Evolutionary conservation across 2,797 vertebrate species (phyloP).

Genomic region (Nasua narica): DNA sequence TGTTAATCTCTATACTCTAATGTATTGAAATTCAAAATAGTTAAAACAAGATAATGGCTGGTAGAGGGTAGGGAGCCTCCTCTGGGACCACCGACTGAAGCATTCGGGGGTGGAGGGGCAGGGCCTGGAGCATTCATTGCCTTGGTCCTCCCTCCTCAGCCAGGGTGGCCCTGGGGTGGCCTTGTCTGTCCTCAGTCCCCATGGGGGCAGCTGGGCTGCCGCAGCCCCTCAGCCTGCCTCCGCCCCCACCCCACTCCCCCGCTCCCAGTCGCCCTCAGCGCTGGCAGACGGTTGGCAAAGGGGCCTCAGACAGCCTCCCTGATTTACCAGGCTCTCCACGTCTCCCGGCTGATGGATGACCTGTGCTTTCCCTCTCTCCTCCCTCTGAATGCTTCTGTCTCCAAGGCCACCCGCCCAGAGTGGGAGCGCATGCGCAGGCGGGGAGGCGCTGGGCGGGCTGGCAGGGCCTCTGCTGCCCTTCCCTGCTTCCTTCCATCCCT

Average conservation of each 20-base stretch:
- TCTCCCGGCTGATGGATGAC: constrained; percentile 21
- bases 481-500: neutral
- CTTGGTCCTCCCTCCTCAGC: neutral
- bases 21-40: constrained; percentile 28
- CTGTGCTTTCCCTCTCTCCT: neutral
- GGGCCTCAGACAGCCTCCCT: constrained; percentile 45
- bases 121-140: neutral
- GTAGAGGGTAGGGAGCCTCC: neutral
- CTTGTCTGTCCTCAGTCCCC: neutral
- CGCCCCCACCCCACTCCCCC: too few species aligned
- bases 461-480: neutral
- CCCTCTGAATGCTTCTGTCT: constrained; percentile 26
- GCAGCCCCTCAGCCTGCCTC: neutral
- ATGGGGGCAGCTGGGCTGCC: neutral
- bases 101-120: too few species aligned
- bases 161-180: neutral
- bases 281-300: neutral
- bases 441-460: neutral
- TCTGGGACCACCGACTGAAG: neutral
- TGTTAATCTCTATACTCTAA: neutral
- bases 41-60: neutral
- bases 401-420: constrained; percentile 27
- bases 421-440: neutral
- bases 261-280: neutral
- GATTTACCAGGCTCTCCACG: constrained; percentile 59